These are phyloP conservation scores for Hemicentrotus pulcherrimus DNA, from an alignment of 35 echinoderm and acorn worm genomes.

Conservation along the genomic window DNA sequence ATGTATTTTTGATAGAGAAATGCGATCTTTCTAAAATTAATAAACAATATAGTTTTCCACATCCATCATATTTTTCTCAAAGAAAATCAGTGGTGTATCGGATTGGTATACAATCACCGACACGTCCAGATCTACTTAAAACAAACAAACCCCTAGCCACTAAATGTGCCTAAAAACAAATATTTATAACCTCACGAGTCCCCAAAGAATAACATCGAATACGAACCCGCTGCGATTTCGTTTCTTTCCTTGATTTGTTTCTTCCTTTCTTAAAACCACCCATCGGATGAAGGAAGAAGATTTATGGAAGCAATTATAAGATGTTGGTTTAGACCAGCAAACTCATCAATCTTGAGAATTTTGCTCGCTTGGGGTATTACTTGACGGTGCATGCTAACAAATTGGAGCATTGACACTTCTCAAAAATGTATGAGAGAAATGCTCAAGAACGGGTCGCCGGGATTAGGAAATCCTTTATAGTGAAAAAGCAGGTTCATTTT, in stretches of 20 bases:
- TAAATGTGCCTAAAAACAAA: neutral
- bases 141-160: neutral
- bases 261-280: neutral
- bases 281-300: neutral
- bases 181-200: neutral
- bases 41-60: neutral
- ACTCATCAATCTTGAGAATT: neutral
- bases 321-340: neutral
- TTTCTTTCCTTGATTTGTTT: neutral
- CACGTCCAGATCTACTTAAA: neutral
- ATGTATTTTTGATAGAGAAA: too few relatives aligned
- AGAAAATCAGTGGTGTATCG: neutral
- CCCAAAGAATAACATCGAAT: neutral
- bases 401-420: neutral
- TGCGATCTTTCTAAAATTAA: too few relatives aligned
- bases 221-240: neutral
- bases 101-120: too few relatives aligned
- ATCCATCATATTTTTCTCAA: neutral
- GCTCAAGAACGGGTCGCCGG: neutral
- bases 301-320: constrained; percentile 13
- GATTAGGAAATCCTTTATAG: too few relatives aligned
- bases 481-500: too few relatives aligned
- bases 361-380: neutral
- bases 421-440: neutral
- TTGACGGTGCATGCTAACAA: neutral